These are phyloP conservation scores for Ectropis crepuscularia DNA, from an alignment of 2,888 invertebrate species.

Conservation along the genomic window DNA sequence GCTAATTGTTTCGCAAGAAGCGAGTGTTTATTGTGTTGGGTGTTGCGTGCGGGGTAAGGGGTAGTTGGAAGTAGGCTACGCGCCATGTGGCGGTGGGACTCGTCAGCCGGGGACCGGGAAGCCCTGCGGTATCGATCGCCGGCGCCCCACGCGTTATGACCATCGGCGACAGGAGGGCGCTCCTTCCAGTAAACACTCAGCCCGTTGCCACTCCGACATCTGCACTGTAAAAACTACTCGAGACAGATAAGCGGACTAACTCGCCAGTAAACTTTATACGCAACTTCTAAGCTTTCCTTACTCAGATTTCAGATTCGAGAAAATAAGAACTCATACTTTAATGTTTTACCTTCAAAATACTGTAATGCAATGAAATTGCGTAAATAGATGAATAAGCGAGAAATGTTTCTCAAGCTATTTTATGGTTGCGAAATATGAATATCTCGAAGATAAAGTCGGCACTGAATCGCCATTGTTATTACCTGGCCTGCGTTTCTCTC, in stretches of 20 bases:
- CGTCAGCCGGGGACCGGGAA: slow-evolving; percentile 74
- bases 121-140: slow-evolving; percentile 79
- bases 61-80: slow-evolving; percentile 53
- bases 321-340: slow-evolving; percentile 37
- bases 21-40: slow-evolving; percentile 51
- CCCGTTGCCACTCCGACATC: slow-evolving; percentile 49
- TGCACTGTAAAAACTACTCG: slow-evolving; percentile 44
- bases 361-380: slow-evolving; percentile 56
- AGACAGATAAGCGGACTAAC: slow-evolving; percentile 16
- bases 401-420: slow-evolving; percentile 50
- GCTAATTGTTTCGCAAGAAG: slow-evolving; percentile 52
- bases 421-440: slow-evolving; percentile 46
- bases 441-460: slow-evolving; percentile 31
- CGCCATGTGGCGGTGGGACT: slow-evolving; percentile 49
- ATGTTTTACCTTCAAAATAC: slow-evolving; percentile 55
- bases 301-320: slow-evolving; percentile 26
- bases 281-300: slow-evolving; percentile 21
- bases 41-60: slow-evolving; percentile 57
- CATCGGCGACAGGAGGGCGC: slow-evolving; percentile 81
- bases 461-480: slow-evolving; percentile 40
- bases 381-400: slow-evolving; percentile 43
- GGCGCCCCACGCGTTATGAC: slow-evolving; percentile 76
- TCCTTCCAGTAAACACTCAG: slow-evolving; percentile 68
- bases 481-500: slow-evolving; percentile 29
- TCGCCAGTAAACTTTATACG: slow-evolving; percentile 14